These are phyloP conservation scores for Spodoptera picta DNA, from an alignment of 2,888 invertebrate genomes.

Conservation along the genomic window DNA sequence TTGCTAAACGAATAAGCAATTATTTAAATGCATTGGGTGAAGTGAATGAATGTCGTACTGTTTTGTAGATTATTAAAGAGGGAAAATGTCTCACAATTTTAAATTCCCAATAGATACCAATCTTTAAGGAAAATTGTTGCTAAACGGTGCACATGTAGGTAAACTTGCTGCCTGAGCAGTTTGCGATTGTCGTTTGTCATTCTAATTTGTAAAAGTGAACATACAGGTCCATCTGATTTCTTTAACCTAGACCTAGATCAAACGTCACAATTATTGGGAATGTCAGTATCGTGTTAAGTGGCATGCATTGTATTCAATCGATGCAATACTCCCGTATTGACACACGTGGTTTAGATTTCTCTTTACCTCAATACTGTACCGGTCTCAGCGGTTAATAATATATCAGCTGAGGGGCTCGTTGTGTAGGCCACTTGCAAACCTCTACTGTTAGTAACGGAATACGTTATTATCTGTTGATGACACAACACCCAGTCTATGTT, in stretches of 20 bases:
- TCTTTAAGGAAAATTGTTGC: no score
- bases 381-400: slow-evolving; percentile 74
- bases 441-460: slow-evolving; percentile 81
- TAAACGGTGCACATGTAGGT: no score
- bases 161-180: no score
- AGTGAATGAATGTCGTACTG: neutral
- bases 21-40: no score
- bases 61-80: no score
- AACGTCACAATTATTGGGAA: slow-evolving; percentile 47
- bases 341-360: slow-evolving; percentile 66
- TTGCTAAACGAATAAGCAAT: slow-evolving; percentile 12
- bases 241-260: slow-evolving; percentile 46
- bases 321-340: slow-evolving; percentile 58
- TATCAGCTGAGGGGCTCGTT: slow-evolving; percentile 68
- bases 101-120: no score
- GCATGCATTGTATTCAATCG: slow-evolving; percentile 64
- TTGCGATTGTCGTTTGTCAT: no score
- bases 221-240: slow-evolving; percentile 17
- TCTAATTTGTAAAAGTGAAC: slow-evolving; percentile 1
- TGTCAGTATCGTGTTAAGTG: slow-evolving; percentile 32
- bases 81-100: no score
- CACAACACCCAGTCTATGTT: slow-evolving; percentile 57
- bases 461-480: slow-evolving; percentile 76
- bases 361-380: slow-evolving; percentile 75
- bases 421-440: slow-evolving; percentile 70